phyloP scores from a whole-genome alignment of 2,888 invertebrate genomes.

The Shargacucullia verbasci region DNA sequence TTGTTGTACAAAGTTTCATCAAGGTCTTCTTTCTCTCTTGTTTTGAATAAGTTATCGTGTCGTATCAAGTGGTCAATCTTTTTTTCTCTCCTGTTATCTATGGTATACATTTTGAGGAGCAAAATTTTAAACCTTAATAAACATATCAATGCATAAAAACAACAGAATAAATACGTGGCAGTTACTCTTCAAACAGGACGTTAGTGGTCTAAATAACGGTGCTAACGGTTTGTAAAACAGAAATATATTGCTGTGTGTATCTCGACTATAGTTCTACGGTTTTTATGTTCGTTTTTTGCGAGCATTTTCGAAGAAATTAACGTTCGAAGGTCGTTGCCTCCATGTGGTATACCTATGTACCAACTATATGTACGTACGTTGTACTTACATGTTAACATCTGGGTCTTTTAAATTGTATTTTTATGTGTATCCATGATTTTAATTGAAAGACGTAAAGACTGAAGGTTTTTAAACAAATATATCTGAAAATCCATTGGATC shows the following conservation, averaged over 20 bases:
- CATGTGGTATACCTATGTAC: conserved; percentile 11
- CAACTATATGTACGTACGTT: conserved; percentile 3
- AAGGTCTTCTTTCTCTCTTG: too few relatives aligned
- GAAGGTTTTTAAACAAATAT: too few relatives aligned
- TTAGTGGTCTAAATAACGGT: conserved; percentile 43
- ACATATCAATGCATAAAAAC: not conserved
- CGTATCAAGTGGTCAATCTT: too few relatives aligned
- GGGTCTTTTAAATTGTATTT: not conserved
- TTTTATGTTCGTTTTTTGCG: conserved; percentile 55
- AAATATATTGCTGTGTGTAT: conserved; percentile 28
- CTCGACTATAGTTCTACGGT: conserved; percentile 18
- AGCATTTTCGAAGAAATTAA: conserved; percentile 44
- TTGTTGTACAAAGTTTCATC: too few relatives aligned
- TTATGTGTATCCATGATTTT: too few relatives aligned
- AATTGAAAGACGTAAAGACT: too few relatives aligned
- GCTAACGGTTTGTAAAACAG: conserved; percentile 45
- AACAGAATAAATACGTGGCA: not conserved
- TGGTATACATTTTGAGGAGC: too few relatives aligned
- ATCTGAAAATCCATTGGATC: too few relatives aligned
- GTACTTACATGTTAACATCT: not conserved
- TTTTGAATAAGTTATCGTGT: too few relatives aligned
- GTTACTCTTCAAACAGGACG: conserved; percentile 18
- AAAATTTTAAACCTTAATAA: too few relatives aligned
- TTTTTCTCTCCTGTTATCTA: too few relatives aligned
- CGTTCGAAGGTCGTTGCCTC: conserved; percentile 50